Evolutionary conservation across 2,888 invertebrate species (phyloP), one percentile per base, ranked within the genome.

Genomic region (Branchinecta sandiegonensis): DNA sequence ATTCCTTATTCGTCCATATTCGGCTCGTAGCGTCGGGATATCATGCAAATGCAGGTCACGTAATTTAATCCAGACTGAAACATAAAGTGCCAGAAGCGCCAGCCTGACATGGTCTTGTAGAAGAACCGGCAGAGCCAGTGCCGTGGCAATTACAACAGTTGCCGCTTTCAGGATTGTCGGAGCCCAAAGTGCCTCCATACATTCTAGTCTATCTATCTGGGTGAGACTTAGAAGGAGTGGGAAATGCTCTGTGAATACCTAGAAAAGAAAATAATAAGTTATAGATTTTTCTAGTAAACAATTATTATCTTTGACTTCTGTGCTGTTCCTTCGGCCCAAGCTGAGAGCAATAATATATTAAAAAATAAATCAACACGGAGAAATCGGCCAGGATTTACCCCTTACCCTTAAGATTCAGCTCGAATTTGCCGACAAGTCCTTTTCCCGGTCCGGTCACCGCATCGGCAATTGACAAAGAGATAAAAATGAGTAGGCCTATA

Each of bases 161-260:
- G 83, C 81, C 9, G 80, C 80, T 69, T 83, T 80, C 2, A 87
- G 79, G 74, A 86, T 80, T 13, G 86, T 84, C 0, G 86, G 86
- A 23, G 84, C 84, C 76, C 87, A 87, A 46, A 88, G 77, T 50
- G 81, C 78, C 75, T 89, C 88, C 77, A 89, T 80, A n/a, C 85
- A 85, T 75, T 88, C 88, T 13, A 88, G 78, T 3, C 80, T 77
- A 69, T 85, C 85, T 1, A 86, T 73, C 73, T 83, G 84, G 68
- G 86, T 75, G 71, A 82, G 81, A 0, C 82, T 77, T 37, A 88
- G 75, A 2, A 83, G 77, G 1, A 81, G 75, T 0, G 85, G 84
- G 76, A 86, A 84, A 71, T 85, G 78, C 69, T 87, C 85, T 0
- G 85, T 81, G 75, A 87, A 87, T 7, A 71, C 37, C 37, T 37